phyloP scores from a whole-genome alignment of 2,888 invertebrate genomes.

The Dichetophora obliterata region DNA sequence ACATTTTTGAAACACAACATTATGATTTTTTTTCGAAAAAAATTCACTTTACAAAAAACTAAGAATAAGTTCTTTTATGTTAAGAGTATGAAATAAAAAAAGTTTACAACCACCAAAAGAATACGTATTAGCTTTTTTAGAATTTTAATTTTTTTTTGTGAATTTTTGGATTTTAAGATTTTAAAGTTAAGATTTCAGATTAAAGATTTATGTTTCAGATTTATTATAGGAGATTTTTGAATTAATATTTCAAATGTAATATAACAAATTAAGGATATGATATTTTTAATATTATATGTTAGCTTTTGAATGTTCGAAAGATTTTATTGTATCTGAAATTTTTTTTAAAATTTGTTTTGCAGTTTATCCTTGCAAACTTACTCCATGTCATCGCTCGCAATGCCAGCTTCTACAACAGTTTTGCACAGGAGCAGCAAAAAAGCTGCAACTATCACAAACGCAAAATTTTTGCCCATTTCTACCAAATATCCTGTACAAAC shows the following conservation, averaged over 20 bases:
- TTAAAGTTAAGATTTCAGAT: background rate
- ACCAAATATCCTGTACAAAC: background rate
- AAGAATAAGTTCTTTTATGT: no score
- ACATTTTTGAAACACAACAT: no score
- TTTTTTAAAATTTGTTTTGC: background rate
- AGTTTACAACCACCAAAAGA: no score
- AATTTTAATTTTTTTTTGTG: no score
- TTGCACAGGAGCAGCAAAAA: background rate
- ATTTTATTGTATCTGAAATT: background rate
- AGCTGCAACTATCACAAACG: background rate
- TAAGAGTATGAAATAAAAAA: no score
- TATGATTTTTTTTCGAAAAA: no score
- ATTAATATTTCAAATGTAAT: no score
- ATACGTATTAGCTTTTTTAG: no score
- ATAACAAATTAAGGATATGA: no score
- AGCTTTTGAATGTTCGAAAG: no score
- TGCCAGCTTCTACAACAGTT: slow-evolving; percentile 1
- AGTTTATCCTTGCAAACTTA: background rate
- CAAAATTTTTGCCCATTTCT: background rate
- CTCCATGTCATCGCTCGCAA: background rate
- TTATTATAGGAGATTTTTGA: background rate
- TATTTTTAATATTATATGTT: no score
- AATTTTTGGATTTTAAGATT: background rate
- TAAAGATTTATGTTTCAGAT: background rate
- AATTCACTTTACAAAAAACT: no score